These are phyloP conservation scores for Ciona savignyi DNA, from an alignment of 23 tunicate species.

Conservation along the genomic window DNA sequence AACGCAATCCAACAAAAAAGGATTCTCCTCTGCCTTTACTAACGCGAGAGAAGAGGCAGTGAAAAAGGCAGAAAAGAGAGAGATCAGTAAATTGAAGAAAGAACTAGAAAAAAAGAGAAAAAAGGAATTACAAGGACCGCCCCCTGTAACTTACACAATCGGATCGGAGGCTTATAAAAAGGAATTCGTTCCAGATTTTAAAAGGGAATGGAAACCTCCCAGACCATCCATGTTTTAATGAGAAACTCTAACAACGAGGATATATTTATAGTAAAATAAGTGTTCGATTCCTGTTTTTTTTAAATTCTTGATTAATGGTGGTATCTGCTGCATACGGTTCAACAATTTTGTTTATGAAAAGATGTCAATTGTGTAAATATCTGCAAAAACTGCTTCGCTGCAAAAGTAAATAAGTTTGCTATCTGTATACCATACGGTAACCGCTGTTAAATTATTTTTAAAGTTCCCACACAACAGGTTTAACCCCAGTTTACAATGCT, in stretches of 20 bases:
- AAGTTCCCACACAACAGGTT: no score
- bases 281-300: no score
- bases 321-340: no score
- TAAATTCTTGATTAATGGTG: no score
- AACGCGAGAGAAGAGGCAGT: conserved; percentile 8
- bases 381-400: no score
- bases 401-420: no score
- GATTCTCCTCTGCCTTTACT: background rate
- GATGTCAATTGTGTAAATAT: no score
- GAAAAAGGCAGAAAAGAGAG: conserved; percentile 12
- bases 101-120: conserved; percentile 37
- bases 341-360: no score
- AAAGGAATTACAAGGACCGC: conserved; percentile 48
- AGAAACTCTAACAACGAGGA: background rate
- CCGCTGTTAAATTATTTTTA: no score
- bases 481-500: no score
- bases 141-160: conserved; percentile 53
- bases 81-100: conserved; percentile 20
- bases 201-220: conserved; percentile 54
- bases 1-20: background rate
- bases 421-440: no score
- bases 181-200: conserved; percentile 51
- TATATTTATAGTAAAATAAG: no score
- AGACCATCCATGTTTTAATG: background rate
- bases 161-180: conserved; percentile 56